Conservation (phyloP, 2,888 invertebrate species). For the Zygaena filipendulae region DNA sequence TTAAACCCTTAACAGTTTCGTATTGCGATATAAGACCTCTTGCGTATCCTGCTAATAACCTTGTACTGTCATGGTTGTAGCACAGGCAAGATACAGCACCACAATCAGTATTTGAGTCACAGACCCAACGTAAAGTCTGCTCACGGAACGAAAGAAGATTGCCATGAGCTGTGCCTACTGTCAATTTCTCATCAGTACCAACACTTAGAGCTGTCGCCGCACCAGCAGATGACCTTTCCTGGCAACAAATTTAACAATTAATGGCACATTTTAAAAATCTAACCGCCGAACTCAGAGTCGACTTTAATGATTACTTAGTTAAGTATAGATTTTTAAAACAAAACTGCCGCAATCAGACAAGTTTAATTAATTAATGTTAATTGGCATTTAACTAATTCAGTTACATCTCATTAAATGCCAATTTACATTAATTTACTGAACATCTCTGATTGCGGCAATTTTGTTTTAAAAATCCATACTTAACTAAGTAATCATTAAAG, state of each 20-base stretch:
- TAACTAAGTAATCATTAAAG: no score
- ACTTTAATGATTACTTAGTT: no score
- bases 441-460: no score
- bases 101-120: constrained; percentile 73
- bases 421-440: no score
- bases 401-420: no score
- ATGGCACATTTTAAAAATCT: not conserved
- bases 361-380: no score
- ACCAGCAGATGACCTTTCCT: constrained; percentile 92
- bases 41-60: constrained; percentile 79
- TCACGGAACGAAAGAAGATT: constrained; percentile 80
- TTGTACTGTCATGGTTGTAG: constrained; percentile 87
- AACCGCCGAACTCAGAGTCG: no score
- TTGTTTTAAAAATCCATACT: no score
- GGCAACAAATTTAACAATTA: constrained; percentile 22
- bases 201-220: constrained; percentile 86
- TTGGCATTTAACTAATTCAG: no score
- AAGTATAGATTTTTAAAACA: no score
- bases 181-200: constrained; percentile 76
- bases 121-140: constrained; percentile 92
- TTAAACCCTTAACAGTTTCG: constrained; percentile 77
- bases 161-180: constrained; percentile 96
- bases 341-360: no score
- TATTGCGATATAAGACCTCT: constrained; percentile 93
- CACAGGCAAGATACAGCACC: constrained; percentile 86